Percentiles rank a stretch among this genome's conserved stretches.
Conservation (phyloP, 1,140 invertebrate genomes). For the Helicoverpa armigera region DNA sequence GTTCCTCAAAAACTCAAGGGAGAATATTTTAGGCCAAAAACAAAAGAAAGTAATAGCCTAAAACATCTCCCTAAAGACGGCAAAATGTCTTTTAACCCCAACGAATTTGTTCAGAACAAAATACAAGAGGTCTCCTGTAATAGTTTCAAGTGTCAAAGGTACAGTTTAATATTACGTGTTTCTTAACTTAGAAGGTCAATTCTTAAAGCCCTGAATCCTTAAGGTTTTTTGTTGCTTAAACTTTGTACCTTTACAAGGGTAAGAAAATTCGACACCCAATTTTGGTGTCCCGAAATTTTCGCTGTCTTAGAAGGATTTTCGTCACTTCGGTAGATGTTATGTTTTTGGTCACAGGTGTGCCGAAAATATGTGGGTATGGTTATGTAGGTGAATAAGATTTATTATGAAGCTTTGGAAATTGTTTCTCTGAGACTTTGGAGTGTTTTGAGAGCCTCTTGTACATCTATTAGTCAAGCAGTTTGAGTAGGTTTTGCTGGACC, state of each 20-base stretch:
- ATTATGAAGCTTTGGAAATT: too few species aligned
- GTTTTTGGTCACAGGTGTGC: too few species aligned
- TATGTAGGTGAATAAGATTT: too few species aligned
- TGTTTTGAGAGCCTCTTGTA: too few species aligned
- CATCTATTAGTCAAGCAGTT: too few species aligned
- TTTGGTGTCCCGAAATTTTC: background rate
- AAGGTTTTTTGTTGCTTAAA: background rate
- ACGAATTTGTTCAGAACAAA: slow-evolving; percentile 6
- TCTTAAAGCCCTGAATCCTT: background rate
- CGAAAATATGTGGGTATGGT: too few species aligned
- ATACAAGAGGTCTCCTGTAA: background rate
- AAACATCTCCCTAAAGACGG: background rate
- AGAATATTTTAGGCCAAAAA: background rate
- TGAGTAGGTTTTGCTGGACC: too few species aligned
- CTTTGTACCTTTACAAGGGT: background rate
- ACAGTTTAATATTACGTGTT: background rate
- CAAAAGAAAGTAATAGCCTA: slow-evolving; percentile 1
- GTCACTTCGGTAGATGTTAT: background rate
- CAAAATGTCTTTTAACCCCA: background rate
- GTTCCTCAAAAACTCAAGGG: background rate
- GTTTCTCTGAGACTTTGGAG: background rate
- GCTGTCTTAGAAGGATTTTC: background rate
- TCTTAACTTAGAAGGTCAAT: background rate
- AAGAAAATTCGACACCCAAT: background rate
- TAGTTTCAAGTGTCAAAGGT: slow-evolving; percentile 11